phyloP scores from a whole-genome alignment of 1,140 invertebrate genomes.

The Drosophila lini region DNA sequence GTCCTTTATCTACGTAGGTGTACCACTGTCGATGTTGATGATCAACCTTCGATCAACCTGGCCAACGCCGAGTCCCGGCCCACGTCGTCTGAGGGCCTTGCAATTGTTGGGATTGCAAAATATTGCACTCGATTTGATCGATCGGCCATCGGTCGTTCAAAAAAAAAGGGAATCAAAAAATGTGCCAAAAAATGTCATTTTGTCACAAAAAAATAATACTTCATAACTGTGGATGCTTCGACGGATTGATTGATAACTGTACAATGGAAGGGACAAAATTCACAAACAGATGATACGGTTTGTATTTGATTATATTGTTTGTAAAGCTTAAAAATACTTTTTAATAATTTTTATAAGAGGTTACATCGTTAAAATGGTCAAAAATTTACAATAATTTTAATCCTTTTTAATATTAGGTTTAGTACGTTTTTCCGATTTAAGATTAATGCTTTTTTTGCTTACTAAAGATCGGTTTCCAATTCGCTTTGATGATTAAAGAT shows the following conservation, averaged over 20 bases:
- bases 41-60: slow-evolving; percentile 32
- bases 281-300: not conserved
- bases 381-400: too few species aligned
- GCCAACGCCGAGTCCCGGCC: slow-evolving; percentile 24
- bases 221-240: not conserved
- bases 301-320: not conserved
- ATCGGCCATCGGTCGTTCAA: slow-evolving; percentile 22
- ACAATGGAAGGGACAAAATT: not conserved
- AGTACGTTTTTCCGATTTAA: too few species aligned
- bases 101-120: slow-evolving; percentile 61
- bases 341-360: too few species aligned
- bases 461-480: too few species aligned
- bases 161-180: slow-evolving; percentile 37
- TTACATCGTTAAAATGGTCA: too few species aligned
- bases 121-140: slow-evolving; percentile 62
- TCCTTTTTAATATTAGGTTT: too few species aligned
- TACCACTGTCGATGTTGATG: slow-evolving; percentile 14
- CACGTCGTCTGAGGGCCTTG: slow-evolving; percentile 33
- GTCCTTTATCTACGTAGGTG: slow-evolving; percentile 53
- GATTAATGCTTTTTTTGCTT: too few species aligned
- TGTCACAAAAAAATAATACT: slow-evolving; percentile 41
- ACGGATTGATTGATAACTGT: slow-evolving; percentile 34
- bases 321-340: too few species aligned
- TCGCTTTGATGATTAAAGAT: not conserved
- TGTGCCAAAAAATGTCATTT: slow-evolving; percentile 57